phyloP scores from a whole-genome alignment of 2,888 invertebrate species.

The Nymphalis polychloros region DNA sequence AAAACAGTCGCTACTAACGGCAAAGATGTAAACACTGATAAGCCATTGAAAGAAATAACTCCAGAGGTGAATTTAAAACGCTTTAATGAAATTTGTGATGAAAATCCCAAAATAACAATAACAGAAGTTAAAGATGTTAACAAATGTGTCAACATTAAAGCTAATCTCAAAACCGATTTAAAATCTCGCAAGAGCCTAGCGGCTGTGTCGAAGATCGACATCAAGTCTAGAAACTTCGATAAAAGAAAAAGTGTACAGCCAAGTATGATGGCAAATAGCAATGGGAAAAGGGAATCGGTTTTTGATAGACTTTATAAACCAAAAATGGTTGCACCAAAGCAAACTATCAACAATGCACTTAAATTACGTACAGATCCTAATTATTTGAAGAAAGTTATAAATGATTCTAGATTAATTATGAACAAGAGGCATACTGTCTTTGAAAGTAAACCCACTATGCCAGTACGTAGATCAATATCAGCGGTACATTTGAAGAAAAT shows the following conservation, averaged over 20 bases:
- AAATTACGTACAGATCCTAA: conserved; percentile 57
- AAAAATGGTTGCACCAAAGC: conserved; percentile 47
- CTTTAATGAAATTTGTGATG: not conserved
- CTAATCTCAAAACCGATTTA: conserved; percentile 12
- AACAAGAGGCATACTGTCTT: conserved; percentile 59
- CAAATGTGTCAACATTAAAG: conserved; percentile 11
- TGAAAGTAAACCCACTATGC: conserved; percentile 43
- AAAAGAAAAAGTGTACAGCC: conserved; percentile 48
- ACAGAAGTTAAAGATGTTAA: conserved; percentile 26
- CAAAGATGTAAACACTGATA: not conserved
- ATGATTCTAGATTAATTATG: conserved; percentile 50
- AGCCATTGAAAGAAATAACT: conserved; percentile 11
- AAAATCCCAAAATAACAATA: conserved; percentile 6
- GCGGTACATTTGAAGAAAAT: conserved; percentile 74
- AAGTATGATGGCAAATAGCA: conserved; percentile 32
- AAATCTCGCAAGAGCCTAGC: conserved; percentile 22
- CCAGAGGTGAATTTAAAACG: conserved; percentile 10
- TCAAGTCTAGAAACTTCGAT: conserved; percentile 35
- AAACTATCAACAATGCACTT: conserved; percentile 44
- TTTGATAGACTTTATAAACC: conserved; percentile 72
- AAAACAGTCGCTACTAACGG: not conserved
- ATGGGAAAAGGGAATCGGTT: conserved; percentile 53
- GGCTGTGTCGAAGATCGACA: conserved; percentile 16
- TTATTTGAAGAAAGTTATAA: conserved; percentile 58
- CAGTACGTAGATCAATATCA: conserved; percentile 70